Conservation (phyloP, 2,888 invertebrate species). For the Drosophila putrida region DNA sequence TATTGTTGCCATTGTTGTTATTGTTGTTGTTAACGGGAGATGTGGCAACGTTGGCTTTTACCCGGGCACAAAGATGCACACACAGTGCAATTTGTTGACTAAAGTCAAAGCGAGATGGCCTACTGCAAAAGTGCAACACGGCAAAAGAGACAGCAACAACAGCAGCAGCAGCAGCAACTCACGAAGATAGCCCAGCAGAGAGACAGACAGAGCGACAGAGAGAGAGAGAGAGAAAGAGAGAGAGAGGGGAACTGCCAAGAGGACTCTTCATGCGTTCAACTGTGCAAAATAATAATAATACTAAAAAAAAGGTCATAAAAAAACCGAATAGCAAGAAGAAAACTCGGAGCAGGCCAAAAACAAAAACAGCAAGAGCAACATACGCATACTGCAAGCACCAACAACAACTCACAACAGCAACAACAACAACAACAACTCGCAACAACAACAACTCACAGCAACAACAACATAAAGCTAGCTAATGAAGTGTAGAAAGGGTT, state of each 20-base stretch:
- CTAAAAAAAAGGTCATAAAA: background rate
- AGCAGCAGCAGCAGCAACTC: conserved; percentile 4
- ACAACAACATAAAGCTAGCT: conserved; percentile 14
- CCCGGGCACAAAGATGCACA: conserved; percentile 19
- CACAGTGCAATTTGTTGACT: conserved; percentile 2
- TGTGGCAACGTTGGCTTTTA: conserved; percentile 19
- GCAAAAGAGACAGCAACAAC: background rate
- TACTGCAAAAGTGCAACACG: conserved; percentile 2
- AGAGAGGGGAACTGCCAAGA: background rate
- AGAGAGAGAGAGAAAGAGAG: background rate
- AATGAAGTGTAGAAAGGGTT: conserved; percentile 59
- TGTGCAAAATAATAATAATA: conserved; percentile 17
- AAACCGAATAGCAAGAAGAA: background rate
- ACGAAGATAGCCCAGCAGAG: background rate
- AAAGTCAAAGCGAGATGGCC: conserved; percentile 11
- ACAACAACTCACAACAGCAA: background rate
- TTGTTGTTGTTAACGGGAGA: conserved; percentile 14
- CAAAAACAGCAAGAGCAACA: conserved; percentile 9
- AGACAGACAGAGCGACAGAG: background rate
- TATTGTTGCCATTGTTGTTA: conserved; percentile 5
- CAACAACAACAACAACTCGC: conserved; percentile 13
- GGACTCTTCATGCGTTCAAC: background rate
- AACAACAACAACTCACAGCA: conserved; percentile 16
- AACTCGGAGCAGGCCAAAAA: background rate
- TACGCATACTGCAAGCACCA: conserved; percentile 13